A percentile compares a stretch with the other conserved stretches of the same genome.
These are phyloP conservation scores for Furcifer pardalis DNA, from an alignment of 2,797 vertebrate species.

Conservation along the genomic window DNA sequence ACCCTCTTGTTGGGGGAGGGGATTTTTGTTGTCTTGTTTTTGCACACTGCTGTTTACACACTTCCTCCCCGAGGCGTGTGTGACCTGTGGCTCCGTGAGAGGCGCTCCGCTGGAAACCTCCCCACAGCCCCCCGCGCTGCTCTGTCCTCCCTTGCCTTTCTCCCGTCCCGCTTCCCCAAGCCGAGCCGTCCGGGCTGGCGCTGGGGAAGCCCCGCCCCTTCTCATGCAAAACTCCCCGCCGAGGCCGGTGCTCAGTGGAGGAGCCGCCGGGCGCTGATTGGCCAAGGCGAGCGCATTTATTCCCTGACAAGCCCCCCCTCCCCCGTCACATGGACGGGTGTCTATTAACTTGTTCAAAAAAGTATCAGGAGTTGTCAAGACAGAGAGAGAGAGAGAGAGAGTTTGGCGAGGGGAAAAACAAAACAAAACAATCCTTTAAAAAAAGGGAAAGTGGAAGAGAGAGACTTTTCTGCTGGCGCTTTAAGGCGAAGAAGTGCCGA, in stretches of 20 bases:
- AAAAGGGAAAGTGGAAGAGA: constrained; percentile 65
- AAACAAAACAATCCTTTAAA: not conserved
- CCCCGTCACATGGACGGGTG: constrained; percentile 99
- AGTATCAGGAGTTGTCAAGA: constrained; percentile 99
- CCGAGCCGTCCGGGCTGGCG: constrained; percentile 63
- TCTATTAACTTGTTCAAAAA: constrained; percentile 99
- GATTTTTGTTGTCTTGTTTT: not conserved
- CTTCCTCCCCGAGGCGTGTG: constrained; percentile 80
- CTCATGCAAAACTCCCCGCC: constrained; percentile 89
- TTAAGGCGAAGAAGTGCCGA: constrained; percentile 81
- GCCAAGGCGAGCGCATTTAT: constrained; percentile 94
- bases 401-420: constrained; percentile 37
- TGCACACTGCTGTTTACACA: constrained; percentile 74
- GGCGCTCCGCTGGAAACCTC: constrained; percentile 82
- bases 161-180: not conserved
- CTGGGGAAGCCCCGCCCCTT: constrained; percentile 82
- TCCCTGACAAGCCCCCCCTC: constrained; percentile 94
- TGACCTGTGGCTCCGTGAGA: constrained; percentile 83
- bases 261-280: constrained; percentile 90
- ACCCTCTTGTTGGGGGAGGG: not conserved
- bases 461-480: constrained; percentile 91
- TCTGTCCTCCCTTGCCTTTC: constrained; percentile 60
- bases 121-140: too few relatives aligned
- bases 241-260: constrained; percentile 83
- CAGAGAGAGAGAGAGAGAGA: constrained; percentile 78